Evolutionary conservation across 2,888 invertebrate species (phyloP).

Genomic region (Selenia dentaria): DNA sequence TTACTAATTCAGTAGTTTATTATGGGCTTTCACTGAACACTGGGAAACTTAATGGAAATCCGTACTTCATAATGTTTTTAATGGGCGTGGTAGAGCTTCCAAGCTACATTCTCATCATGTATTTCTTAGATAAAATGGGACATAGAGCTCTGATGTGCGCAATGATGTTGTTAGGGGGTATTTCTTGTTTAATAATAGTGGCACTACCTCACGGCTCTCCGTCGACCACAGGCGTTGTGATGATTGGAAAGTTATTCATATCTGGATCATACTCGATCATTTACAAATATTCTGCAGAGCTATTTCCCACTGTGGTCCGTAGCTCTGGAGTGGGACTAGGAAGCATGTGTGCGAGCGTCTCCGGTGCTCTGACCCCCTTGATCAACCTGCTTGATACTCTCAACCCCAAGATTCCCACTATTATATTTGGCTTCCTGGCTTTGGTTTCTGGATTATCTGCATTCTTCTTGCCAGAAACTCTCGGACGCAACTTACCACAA

Average conservation of each 20-base stretch:
- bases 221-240: constrained; percentile 86
- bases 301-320: constrained; percentile 93
- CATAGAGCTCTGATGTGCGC: constrained; percentile 90
- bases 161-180: constrained; percentile 91
- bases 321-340: constrained; percentile 94
- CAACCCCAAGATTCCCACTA: constrained; percentile 91
- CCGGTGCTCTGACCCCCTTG: constrained; percentile 92
- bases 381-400: constrained; percentile 91
- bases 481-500: constrained; percentile 92
- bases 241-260: constrained; percentile 93
- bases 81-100: constrained; percentile 93
- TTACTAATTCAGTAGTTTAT: constrained; percentile 93
- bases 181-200: constrained; percentile 90
- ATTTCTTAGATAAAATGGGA: constrained; percentile 90
- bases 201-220: constrained; percentile 87
- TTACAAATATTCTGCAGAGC: constrained; percentile 94
- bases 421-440: constrained; percentile 90
- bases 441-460: constrained; percentile 89
- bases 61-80: constrained; percentile 91
- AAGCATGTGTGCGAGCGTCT: constrained; percentile 93
- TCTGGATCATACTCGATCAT: constrained; percentile 94
- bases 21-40: constrained; percentile 93
- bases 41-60: constrained; percentile 91
- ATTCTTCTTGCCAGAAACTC: constrained; percentile 91
- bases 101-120: constrained; percentile 89